Evolutionary conservation across 2,888 invertebrate species (phyloP), one percentile per base, ranked within the genome.

Genomic region (Cosmopolites sordidus): DNA sequence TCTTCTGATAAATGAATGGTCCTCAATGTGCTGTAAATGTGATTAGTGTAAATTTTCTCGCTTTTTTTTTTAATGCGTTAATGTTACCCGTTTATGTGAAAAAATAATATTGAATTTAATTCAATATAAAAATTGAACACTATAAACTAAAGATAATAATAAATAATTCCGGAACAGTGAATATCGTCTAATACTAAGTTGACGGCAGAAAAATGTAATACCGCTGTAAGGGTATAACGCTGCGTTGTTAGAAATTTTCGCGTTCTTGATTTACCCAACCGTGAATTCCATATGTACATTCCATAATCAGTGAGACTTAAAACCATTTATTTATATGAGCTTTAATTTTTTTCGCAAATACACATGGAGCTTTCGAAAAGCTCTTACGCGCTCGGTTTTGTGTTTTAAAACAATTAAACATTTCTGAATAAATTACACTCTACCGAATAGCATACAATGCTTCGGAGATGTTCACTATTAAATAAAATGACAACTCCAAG

Each of bases 221-320:
- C 30, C 44, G 30, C 39, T 49, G 43, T 40, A 33, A 38, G 38
- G 38, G 30, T 29, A 38, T 45, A 15, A 12, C n/a, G n/a, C 49
- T 22, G 50, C 47, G 38, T 38, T 49, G 46, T 54, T 54, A 50
- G 46, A 40, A 38, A 46, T 68, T 68, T 64, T 65, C 64, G 66
- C 69, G 69, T 71, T 72, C 70, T 70, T 71, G 69, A 70, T 66
- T 67, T 68, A 66, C 63, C 69, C 68, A 68, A 67, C 67, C 66
- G 70, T 64, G 70, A 71, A 70, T 69, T 69, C 68, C 70, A 69
- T 68, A 71, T 72, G 69, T 67, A 69, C 70, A 70, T 73, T 71
- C 66, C 69, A 70, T 71, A 70, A 71, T 70, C 65, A 60, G 60
- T 58, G 63, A 64, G 65, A 67, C 65, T 68, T 66, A 66, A 64